Evolutionary conservation across 2,113 vertebrate species (phyloP), one percentile per base, ranked within the genome.

Genomic region (Siniperca knerii): DNA sequence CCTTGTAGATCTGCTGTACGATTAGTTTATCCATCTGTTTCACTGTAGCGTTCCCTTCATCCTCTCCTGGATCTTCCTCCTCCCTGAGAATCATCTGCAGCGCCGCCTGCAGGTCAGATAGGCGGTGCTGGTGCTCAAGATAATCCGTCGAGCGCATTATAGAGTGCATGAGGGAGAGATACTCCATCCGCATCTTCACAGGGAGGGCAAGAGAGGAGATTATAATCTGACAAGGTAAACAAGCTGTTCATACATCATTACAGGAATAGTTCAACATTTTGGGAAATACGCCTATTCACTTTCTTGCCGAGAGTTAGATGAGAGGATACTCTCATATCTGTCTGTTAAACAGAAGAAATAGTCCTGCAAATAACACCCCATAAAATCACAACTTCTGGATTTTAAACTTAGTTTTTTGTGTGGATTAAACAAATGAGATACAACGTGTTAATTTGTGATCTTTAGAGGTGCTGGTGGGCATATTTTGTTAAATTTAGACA

Each of bases 21-120:
- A 99, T 98, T 89, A 98, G 96, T 91, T 97, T 98, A 95, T 99
- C 98, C 98, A 99, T 99, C 92, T 98, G 97, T 94, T 97, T 97
- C 52, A 97, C 96, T 33, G 96, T 96, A 0, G 94, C 94, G 35
- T 94, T 95, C 23, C 97, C 97, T 46, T 93, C 90, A 0, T 95
- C 94, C 29, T 91, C 90, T 46, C 95, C 94, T 2, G 96, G 96
- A 46, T 95, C 94, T 64, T 94, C 94, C 67, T 98, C 97, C 91
- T 99, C 98, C 0, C 90, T 91, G 87, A 98, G 95, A 89, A 99
- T 99, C 86, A 97, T 97, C 79, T 97, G 97, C 91, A 99, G 89
- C 4, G 95, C 95, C 57, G 95, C 97, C 91, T 96, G 97, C 91
- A 99, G 96, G 95, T 99, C 98, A 0, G 95, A 21, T 1, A 98